A percentile compares a stretch with the other conserved stretches of the same genome.
phyloP scores from a whole-genome alignment of 2,888 invertebrate genomes.

The Synanthedon andrenaeformis region DNA sequence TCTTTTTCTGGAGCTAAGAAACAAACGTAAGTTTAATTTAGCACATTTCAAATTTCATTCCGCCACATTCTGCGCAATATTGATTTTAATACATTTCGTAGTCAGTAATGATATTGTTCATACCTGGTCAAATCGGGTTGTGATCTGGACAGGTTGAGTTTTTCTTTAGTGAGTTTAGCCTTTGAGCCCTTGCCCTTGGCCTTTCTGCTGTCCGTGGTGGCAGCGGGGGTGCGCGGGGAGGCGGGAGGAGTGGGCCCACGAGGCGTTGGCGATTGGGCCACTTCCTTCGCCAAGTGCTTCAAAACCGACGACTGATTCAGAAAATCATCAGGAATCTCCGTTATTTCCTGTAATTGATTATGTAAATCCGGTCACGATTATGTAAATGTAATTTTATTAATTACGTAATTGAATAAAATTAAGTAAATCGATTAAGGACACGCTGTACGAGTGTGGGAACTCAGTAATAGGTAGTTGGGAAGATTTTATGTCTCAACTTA shows the following conservation, averaged over 20 bases:
- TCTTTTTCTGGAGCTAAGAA: no score
- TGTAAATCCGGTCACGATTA: background rate
- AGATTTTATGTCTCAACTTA: no score
- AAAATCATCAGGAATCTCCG: constrained; percentile 87
- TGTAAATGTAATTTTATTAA: background rate
- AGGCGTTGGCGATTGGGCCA: constrained; percentile 58
- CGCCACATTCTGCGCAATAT: no score
- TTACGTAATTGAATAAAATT: background rate
- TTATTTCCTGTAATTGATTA: constrained; percentile 73
- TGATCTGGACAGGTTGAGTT: constrained; percentile 78
- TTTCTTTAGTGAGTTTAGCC: constrained; percentile 65
- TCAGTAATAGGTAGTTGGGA: no score
- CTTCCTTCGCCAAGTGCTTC: constrained; percentile 87
- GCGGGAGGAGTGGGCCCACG: constrained; percentile 45
- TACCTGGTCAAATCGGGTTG: constrained; percentile 84
- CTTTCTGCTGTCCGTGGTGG: constrained; percentile 25
- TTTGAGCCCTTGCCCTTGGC: constrained; percentile 45
- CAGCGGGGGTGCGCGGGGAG: constrained; percentile 32
- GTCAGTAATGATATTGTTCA: constrained; percentile 10
- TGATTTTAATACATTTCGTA: no score
- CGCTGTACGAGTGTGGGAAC: no score
- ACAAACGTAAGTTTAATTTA: no score
- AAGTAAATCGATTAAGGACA: no score
- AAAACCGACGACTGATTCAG: constrained; percentile 85
- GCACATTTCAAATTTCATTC: no score